Evolutionary conservation across 1,140 invertebrate genomes (phyloP).

Genomic region (Helicoverpa zea): DNA sequence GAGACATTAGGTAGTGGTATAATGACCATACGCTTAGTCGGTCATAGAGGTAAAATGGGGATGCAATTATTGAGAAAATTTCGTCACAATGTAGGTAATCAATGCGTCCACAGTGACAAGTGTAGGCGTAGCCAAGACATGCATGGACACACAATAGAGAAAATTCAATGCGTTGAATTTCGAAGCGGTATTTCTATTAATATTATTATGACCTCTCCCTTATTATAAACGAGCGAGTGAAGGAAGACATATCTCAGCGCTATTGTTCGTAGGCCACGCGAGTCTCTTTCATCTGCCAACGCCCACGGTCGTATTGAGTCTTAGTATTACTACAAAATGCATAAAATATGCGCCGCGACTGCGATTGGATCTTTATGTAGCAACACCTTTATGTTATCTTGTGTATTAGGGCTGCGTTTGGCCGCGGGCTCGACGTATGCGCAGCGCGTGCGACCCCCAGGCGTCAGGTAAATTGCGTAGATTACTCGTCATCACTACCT

Average conservation of each 20-base stretch:
- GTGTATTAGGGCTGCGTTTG: constrained; percentile 25
- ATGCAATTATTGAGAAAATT: neutral
- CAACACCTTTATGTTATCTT: constrained; percentile 37
- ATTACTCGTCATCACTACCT: constrained; percentile 61
- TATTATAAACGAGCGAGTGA: constrained; percentile 32
- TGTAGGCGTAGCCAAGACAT: constrained; percentile 3
- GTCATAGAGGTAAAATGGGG: neutral
- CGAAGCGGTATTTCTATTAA: constrained; percentile 19
- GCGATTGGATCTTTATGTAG: constrained; percentile 38
- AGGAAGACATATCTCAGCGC: constrained; percentile 39
- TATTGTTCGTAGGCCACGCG: constrained; percentile 42
- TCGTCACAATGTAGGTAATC: constrained; percentile 4
- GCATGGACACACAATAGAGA: constrained; percentile 12
- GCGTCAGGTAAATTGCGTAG: constrained; percentile 53
- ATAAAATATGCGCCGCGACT: constrained; percentile 13
- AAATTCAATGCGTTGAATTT: constrained; percentile 27
- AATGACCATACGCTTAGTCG: neutral
- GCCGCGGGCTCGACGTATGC: constrained; percentile 22
- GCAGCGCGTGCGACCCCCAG: constrained; percentile 37
- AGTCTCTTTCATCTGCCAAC: constrained; percentile 41
- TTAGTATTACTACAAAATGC: constrained; percentile 17
- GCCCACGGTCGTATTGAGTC: constrained; percentile 15
- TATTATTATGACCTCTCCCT: constrained; percentile 25
- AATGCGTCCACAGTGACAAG: neutral
- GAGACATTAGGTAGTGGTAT: constrained; percentile 7